Base-by-base conservation (phyloP, 1,140 invertebrate genomes). In the Drosophila punjabiensis region DNA sequence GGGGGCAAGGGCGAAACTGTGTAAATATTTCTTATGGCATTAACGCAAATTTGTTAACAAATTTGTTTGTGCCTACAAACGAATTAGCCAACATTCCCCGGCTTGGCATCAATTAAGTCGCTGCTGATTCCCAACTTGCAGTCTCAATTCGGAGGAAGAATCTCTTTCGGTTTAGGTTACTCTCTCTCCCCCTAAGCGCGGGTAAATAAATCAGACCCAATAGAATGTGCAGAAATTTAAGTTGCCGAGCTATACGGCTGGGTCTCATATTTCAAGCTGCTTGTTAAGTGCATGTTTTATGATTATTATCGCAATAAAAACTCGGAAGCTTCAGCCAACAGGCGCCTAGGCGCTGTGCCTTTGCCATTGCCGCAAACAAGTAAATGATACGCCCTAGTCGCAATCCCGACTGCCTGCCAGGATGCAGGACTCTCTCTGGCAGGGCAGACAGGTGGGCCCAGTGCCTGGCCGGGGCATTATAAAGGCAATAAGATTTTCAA, bases 281-380 rank as follows among this genome's bases (percentile, higher is more conserved):
- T 90, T 90, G 86, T 90, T 90, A 90, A 90, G 86, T 90, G 86
- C 86, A 90, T 90, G 86, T 90, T 90, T 90, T 90, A 90, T 90
- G 86, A 90, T 90, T 90, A 90, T 90, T 91, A 90, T 90, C 86
- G 82, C 83, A 90, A 90, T 90, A 90, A 90, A 90, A 86, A 86
- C 50, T 65, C 45, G 55, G 56, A 45, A 81, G 78, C 65, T 64
- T 59, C 47, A 67, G 74, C 66, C 63, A 71, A 62, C 58, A 65
- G 70, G 61, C 71, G 60, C 73, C 81, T 79, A 66, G 58, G 75
- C 59, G 65, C 50, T 45, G 37, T 37, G 33, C 39, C 55, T 18
- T 62, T 61, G 53, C 45, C 70, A 71, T 66, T 74, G 67, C 69
- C 79, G 55, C 75, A 86, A 85, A 89, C 85, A 81, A 90, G 86